Evolutionary conservation across 2,888 invertebrate species (phyloP).

Genomic region (Pelosia muscerda): DNA sequence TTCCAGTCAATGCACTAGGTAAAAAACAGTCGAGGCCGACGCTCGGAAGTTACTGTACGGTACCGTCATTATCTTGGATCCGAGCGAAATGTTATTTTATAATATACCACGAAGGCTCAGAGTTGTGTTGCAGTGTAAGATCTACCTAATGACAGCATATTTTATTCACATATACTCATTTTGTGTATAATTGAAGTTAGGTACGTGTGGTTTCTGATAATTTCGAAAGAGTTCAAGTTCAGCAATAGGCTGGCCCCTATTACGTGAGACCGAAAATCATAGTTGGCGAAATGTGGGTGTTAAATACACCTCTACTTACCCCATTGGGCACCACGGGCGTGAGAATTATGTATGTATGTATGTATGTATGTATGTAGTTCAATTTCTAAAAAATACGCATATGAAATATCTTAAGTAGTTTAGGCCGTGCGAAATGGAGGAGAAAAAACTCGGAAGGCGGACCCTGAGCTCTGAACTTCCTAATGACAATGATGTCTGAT

Average conservation of each 20-base stretch:
- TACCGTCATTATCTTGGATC: conserved; percentile 41
- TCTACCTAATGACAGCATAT: conserved; percentile 1
- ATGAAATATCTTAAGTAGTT: background rate
- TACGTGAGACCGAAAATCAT: no score
- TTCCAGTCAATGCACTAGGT: conserved; percentile 76
- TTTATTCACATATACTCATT: conserved; percentile 8
- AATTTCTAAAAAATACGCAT: background rate
- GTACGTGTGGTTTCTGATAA: background rate
- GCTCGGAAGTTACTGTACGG: conserved; percentile 47
- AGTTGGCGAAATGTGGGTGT: no score
- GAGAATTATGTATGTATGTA: no score
- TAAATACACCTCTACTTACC: no score
- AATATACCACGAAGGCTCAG: conserved; percentile 23
- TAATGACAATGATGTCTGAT: no score
- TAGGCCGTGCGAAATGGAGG: no score
- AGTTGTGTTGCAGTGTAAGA: conserved; percentile 10
- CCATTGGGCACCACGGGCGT: no score
- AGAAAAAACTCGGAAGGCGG: no score
- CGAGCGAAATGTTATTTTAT: conserved; percentile 27
- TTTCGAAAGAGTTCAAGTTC: no score
- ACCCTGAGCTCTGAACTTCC: no score
- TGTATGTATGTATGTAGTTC: no score
- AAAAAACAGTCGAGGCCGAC: conserved; percentile 66
- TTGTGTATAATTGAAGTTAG: background rate
- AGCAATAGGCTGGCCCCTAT: no score